Evolutionary conservation across 2,888 invertebrate genomes (phyloP).

Genomic region (Drosophila testacea): DNA sequence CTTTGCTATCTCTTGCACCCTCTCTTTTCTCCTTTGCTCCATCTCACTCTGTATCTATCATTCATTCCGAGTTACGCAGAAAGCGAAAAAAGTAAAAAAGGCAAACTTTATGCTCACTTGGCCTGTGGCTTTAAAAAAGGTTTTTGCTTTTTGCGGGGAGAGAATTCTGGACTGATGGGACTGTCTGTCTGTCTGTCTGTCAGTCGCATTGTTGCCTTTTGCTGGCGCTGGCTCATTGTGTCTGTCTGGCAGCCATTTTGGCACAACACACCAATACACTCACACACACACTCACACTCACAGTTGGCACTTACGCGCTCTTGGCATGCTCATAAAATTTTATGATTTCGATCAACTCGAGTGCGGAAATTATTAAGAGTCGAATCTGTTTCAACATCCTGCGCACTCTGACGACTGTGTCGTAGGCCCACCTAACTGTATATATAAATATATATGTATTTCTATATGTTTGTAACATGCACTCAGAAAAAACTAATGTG

Average conservation of each 20-base stretch:
- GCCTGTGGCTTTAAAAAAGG: conserved; percentile 67
- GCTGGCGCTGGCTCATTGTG: conserved; percentile 39
- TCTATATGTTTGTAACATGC: background rate
- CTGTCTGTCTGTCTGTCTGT: conserved; percentile 30
- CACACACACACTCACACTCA: conserved; percentile 23
- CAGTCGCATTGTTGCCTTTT: conserved; percentile 65
- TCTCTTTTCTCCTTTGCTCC: background rate
- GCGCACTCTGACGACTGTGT: conserved; percentile 29
- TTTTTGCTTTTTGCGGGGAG: conserved; percentile 21
- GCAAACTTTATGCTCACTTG: conserved; percentile 65
- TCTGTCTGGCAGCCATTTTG: conserved; percentile 58
- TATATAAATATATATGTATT: conserved; percentile 5
- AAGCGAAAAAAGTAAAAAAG: conserved; percentile 18
- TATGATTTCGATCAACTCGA: conserved; percentile 83
- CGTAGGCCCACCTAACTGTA: conserved; percentile 41
- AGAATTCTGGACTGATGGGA: conserved; percentile 31
- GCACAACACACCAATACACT: conserved; percentile 25
- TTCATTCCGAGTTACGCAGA: conserved; percentile 37
- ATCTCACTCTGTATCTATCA: conserved; percentile 35
- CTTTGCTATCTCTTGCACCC: background rate
- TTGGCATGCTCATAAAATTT: conserved; percentile 80
- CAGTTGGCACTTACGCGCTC: conserved; percentile 62
- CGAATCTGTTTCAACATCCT: conserved; percentile 78
- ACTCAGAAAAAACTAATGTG: too few relatives aligned
- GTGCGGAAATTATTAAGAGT: conserved; percentile 82